Conservation (phyloP, 2,113 vertebrate genomes). For the Lagopus muta region DNA sequence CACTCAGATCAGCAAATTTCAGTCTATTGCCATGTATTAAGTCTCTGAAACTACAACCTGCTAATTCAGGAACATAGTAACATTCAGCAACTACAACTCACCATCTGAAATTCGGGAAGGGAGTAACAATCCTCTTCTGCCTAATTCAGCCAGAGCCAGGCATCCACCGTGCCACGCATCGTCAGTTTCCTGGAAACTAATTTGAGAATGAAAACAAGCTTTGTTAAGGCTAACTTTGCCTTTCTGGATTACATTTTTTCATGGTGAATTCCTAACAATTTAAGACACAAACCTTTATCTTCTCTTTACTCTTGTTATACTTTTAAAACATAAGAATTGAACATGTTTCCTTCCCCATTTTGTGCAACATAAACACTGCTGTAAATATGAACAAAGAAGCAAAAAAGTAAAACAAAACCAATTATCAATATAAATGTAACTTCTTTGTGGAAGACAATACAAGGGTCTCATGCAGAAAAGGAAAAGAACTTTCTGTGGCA, state of each 20-base stretch:
- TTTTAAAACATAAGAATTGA: background rate
- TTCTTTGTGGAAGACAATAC: background rate
- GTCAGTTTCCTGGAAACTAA: conserved; percentile 94
- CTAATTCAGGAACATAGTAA: background rate
- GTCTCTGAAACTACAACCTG: background rate
- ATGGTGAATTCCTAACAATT: background rate
- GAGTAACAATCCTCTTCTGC: conserved; percentile 91
- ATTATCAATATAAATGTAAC: background rate
- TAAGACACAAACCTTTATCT: background rate
- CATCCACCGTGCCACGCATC: conserved; percentile 95
- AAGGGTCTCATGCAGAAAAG: background rate
- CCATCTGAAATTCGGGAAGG: conserved; percentile 90
- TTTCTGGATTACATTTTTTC: background rate
- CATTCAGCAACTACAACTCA: conserved; percentile 69
- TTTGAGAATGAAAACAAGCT: background rate
- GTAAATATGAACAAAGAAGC: background rate
- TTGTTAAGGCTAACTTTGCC: background rate
- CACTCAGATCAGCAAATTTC: background rate
- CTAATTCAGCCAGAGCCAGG: conserved; percentile 93
- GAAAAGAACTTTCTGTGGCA: background rate
- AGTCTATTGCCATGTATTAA: background rate
- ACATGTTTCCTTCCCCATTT: background rate
- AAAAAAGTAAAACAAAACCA: background rate
- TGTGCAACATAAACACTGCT: background rate
- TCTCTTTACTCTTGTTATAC: background rate